Conservation (phyloP, 1,140 invertebrate species). For the Brachionus paranguensis region DNA sequence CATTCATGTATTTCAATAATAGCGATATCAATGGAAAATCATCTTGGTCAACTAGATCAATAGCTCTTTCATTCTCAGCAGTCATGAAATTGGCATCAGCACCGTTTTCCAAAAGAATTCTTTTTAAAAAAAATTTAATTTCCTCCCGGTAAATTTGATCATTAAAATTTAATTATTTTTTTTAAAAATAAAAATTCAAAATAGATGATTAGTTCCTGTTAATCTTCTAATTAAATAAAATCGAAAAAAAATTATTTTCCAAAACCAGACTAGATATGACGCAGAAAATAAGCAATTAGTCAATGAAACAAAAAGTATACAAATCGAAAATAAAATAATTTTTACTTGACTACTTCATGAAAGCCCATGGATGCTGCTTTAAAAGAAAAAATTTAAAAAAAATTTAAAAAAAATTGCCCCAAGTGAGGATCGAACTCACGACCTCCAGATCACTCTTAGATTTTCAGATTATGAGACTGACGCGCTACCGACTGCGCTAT, state of each 20-base stretch:
- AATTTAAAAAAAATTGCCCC: slow-evolving; percentile 1
- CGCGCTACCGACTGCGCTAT: slow-evolving; percentile 36
- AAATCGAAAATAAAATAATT: not conserved
- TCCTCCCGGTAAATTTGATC: not conserved
- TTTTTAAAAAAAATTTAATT: slow-evolving; percentile 36
- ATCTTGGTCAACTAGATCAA: slow-evolving; percentile 52
- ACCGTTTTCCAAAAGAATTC: slow-evolving; percentile 49
- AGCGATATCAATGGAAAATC: slow-evolving; percentile 50
- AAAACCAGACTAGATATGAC: too few species aligned
- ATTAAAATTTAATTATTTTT: not conserved
- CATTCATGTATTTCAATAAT: slow-evolving; percentile 43
- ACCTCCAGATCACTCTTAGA: slow-evolving; percentile 24
- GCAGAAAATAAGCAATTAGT: too few species aligned
- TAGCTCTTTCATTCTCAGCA: slow-evolving; percentile 50
- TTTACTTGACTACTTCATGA: not conserved
- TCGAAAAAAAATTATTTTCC: too few species aligned
- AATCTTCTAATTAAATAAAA: not conserved
- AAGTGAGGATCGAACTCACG: slow-evolving; percentile 37
- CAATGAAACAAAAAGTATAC: too few species aligned
- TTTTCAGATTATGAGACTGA: slow-evolving; percentile 32
- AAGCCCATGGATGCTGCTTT: slow-evolving; percentile 24
- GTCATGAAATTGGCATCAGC: slow-evolving; percentile 48
- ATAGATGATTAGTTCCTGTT: not conserved
- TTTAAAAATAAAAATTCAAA: not conserved
- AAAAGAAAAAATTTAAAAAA: not conserved